Base-by-base conservation (phyloP, 1,140 invertebrate species). In the Fopius arisanus region DNA sequence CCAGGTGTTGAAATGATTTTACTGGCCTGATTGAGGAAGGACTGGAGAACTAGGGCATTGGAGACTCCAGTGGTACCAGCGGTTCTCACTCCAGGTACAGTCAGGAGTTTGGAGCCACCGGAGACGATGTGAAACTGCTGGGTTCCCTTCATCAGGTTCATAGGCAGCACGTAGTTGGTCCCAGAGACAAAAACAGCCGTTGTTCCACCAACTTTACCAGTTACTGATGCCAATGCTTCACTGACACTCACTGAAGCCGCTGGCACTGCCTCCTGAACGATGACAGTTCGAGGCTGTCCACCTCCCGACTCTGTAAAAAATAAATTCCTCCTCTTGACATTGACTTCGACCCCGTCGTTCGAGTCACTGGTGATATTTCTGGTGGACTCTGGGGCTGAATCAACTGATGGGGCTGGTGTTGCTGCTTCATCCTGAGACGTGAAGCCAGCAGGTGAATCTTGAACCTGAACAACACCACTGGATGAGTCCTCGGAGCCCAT, bases 401-500 rank as follows among this genome's bases (percentile, higher is more conserved):
- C 83, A n/a, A 75, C 75, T 1, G 79, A 70, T 3, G 78, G 77
- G 0, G 73, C 74, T 0, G 75, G 59, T 5, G 78, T 70, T 5
- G 81, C 81, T 0, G 85, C 82, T 63, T 88, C 86, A 3, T 89
- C 87, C 3, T 78, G 81, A 0, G 78, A 75, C 0, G 86, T 78
- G 16, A 85, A 88, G 0, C 84, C 81, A 0, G 80, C 83, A 0
- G 86, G 85, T 48, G 86, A 86, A 51, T 88, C 88, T 41, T 89
- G 89, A 16, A 89, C 82, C 12, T 91, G 91, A 3, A 91, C 90
- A 2, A 92, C 87, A 0, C 92, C 92, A 77, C 92, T 92, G 0
- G 91, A 92, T 48, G 92, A 92, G 77, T 93, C 92, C 79, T 93
- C 92, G 70, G 92, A 93, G 0, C 92, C 92, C 88, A 93, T 91